Conservation (phyloP, 1,140 invertebrate species). For the Dysdera silvatica region DNA sequence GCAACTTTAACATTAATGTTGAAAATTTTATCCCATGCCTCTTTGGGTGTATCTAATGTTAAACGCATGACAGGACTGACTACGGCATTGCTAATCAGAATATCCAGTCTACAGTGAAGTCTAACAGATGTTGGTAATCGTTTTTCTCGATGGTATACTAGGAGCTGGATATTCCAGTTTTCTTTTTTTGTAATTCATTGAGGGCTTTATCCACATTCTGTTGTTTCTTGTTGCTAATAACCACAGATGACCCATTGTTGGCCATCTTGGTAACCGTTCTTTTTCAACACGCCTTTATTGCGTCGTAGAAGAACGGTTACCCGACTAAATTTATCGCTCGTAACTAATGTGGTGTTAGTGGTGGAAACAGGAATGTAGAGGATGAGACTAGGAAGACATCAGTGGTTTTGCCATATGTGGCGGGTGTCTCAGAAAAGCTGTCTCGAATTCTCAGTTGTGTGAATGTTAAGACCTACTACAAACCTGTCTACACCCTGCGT, state of each 20-base stretch:
- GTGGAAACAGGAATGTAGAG: too few species aligned
- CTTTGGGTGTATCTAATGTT: conserved; percentile 68
- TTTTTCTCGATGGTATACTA: conserved; percentile 46
- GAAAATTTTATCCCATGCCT: conserved; percentile 84
- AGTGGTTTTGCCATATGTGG: too few species aligned
- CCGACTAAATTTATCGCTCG: too few species aligned
- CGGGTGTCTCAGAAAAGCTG: too few species aligned
- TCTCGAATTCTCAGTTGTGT: too few species aligned
- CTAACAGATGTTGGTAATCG: conserved; percentile 41
- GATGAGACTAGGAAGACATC: too few species aligned
- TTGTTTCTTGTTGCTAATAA: conserved; percentile 72
- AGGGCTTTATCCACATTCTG: conserved; percentile 46
- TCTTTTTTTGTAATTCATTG: conserved; percentile 37
- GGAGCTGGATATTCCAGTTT: conserved; percentile 40
- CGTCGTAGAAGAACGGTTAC: too few species aligned
- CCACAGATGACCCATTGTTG: conserved; percentile 79
- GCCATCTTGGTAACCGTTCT: too few species aligned
- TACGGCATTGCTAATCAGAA: conserved; percentile 90
- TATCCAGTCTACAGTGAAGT: conserved; percentile 65
- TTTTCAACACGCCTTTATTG: too few species aligned
- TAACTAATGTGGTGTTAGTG: too few species aligned
- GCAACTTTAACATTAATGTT: conserved; percentile 88
- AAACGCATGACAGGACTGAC: conserved; percentile 73
- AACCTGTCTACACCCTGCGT: too few species aligned
- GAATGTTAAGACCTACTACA: too few species aligned